phyloP scores from a whole-genome alignment of 2,888 invertebrate species.

The Phanerotoma sp. region DNA sequence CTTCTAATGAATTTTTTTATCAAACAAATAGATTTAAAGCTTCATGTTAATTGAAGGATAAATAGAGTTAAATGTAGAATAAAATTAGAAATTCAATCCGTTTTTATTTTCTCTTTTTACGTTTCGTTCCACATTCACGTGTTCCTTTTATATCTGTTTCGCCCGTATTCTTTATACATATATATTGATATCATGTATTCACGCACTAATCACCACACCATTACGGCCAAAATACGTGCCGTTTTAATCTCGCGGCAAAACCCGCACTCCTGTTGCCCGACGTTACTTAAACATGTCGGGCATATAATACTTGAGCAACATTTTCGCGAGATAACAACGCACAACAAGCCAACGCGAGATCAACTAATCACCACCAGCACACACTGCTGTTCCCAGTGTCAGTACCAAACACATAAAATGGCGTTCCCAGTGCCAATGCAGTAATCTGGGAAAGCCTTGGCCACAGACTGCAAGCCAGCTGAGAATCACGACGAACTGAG shows the following conservation, averaged over 20 bases:
- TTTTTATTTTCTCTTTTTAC: too few relatives aligned
- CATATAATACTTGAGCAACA: slow-evolving; percentile 48
- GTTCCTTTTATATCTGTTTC: too few relatives aligned
- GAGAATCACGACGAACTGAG: too few relatives aligned
- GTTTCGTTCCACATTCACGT: too few relatives aligned
- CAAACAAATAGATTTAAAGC: too few relatives aligned
- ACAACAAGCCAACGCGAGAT: slow-evolving; percentile 32
- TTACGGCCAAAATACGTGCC: background rate
- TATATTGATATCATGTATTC: slow-evolving; percentile 14
- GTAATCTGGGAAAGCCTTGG: slow-evolving; percentile 18
- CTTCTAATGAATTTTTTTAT: too few relatives aligned
- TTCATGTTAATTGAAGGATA: too few relatives aligned
- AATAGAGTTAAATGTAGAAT: too few relatives aligned
- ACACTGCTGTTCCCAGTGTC: slow-evolving; percentile 42
- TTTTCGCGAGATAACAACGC: slow-evolving; percentile 41
- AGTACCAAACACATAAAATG: slow-evolving; percentile 56
- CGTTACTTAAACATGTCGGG: slow-evolving; percentile 53
- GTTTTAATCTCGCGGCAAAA: slow-evolving; percentile 21
- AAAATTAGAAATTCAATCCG: too few relatives aligned
- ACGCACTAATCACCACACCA: slow-evolving; percentile 20
- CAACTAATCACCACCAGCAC: slow-evolving; percentile 12
- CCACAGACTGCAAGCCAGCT: background rate
- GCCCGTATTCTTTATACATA: slow-evolving; percentile 5
- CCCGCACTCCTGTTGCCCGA: slow-evolving; percentile 27
- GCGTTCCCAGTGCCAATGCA: slow-evolving; percentile 41